Base-by-base conservation (phyloP, 2,888 invertebrate genomes). In the Pristionchus entomophagus region DNA sequence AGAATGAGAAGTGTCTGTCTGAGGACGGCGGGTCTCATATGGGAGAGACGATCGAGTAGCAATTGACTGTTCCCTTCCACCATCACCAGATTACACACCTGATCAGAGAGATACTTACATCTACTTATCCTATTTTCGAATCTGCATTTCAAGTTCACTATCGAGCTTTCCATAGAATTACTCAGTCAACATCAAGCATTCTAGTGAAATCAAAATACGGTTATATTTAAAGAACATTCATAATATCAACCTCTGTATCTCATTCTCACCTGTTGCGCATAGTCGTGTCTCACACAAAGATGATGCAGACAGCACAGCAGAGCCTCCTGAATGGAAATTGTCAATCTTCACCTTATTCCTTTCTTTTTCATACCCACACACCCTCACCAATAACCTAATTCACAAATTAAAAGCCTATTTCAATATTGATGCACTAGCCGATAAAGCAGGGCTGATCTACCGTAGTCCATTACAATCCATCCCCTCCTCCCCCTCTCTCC, bases 1-100 rank as follows among this genome's bases (percentile, higher is more conserved):
- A 85, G 56, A 10, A 77, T 85, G 73, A 86, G 87, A n/a, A 92
- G 56, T 0, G 92, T 91, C 45, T 89, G 88, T 81, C 89, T 88
- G 35, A 92, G 86, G 32, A 92, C 78, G 2, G 89, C 88, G 0
- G 91, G 91, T 69, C 92, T 77, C 89, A 91, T 90, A 12, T 87
- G 80, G 22, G 87, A 19, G 1, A 92, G 65, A 45, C 90, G 90
- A 26, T 89, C 88, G 12, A 92, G 87, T 26, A 91, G 88, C 19
- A 91, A n/a, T 1, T 87, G 78, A 14, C 88, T 85, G 32, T 89
- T 84, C n/a, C 83, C 82, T 49, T 90, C 87, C 2, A 88, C 86
- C 35, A 80, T 62, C 32, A 85, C 29, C 5, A 78, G 85, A 22
- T 19, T 41, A 29, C 85, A 73, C 26, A 85, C 85, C 85, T 73